These are phyloP conservation scores for Drosophila pseudoobscura DNA, from an alignment of 1,140 invertebrate genomes.

Conservation along the genomic window DNA sequence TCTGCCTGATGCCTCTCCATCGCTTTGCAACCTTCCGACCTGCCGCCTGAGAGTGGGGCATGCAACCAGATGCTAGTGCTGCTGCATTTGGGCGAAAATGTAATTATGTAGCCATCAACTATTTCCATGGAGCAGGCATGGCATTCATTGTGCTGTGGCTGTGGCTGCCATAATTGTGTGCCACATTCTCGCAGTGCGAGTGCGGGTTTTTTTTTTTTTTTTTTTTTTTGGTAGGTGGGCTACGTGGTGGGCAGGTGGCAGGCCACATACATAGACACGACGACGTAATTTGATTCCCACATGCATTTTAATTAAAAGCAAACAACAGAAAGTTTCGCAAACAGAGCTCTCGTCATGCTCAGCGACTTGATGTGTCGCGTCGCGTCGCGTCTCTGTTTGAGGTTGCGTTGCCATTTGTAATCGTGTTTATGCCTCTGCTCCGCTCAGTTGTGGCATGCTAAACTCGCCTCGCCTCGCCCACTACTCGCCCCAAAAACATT, in stretches of 20 bases:
- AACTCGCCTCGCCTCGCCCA: conserved; percentile 50
- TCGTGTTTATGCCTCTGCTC: neutral
- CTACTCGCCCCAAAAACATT: neutral
- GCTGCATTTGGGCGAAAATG: conserved; percentile 68
- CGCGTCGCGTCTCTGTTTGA: neutral
- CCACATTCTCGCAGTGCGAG: conserved; percentile 34
- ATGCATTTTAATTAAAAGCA: conserved; percentile 81
- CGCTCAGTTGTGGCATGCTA: conserved; percentile 5
- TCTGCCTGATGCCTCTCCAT: neutral
- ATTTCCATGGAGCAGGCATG: conserved; percentile 29
- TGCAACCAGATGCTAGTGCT: conserved; percentile 14
- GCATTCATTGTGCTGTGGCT: conserved; percentile 55
- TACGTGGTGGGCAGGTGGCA: conserved; percentile 27
- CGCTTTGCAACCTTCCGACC: neutral
- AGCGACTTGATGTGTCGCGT: conserved; percentile 19
- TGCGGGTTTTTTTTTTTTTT: conserved; percentile 32
- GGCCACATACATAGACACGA: conserved; percentile 16
- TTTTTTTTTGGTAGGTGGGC: conserved; percentile 48
- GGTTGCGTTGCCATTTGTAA: conserved; percentile 32
- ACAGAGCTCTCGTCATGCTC: conserved; percentile 39
- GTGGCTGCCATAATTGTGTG: conserved; percentile 68
- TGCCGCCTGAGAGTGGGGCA: neutral
- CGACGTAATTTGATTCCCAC: conserved; percentile 75
- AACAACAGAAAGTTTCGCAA: conserved; percentile 67
- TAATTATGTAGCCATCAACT: conserved; percentile 70